Percentiles rank a stretch among this genome's conserved stretches.
Conservation (phyloP, 2,888 invertebrate genomes). For the Pheosia tremula region DNA sequence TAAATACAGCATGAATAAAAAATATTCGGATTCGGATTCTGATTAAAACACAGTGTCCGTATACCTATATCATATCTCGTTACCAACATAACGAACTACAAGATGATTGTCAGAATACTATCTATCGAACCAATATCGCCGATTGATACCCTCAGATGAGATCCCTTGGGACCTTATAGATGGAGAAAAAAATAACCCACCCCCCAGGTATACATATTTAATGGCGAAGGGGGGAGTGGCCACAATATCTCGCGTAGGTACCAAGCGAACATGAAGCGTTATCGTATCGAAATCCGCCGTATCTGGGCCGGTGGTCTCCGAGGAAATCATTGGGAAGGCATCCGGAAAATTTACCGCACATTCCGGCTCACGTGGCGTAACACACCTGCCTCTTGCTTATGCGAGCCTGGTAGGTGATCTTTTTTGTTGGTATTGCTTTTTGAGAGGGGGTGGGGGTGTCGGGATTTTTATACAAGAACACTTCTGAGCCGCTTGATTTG, state of each 20-base stretch:
- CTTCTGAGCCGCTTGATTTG: conserved; percentile 17
- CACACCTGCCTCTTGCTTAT: conserved; percentile 78
- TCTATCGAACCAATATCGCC: conserved; percentile 57
- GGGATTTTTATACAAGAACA: conserved; percentile 28
- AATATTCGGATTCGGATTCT: neutral
- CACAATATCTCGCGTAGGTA: conserved; percentile 62
- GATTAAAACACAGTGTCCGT: neutral
- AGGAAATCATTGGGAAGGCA: conserved; percentile 92
- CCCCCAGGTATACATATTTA: conserved; percentile 69
- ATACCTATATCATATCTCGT: conserved; percentile 21
- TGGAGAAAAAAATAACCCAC: conserved; percentile 41
- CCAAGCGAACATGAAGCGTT: conserved; percentile 75
- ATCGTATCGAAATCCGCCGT: conserved; percentile 83
- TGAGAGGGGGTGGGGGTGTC: conserved; percentile 17
- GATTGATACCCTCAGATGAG: conserved; percentile 73
- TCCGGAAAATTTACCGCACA: conserved; percentile 87
- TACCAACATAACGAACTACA: conserved; percentile 43
- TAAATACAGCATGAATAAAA: neutral
- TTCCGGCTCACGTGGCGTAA: conserved; percentile 76
- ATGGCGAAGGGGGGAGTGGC: conserved; percentile 67
- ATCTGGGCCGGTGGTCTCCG: conserved; percentile 86
- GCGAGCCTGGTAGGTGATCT: conserved; percentile 73
- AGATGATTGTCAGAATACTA: conserved; percentile 71
- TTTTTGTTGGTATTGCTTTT: conserved; percentile 66
- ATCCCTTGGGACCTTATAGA: conserved; percentile 59